Evolutionary conservation across 2,888 invertebrate genomes (phyloP).

Genomic region (Dasysyrphus tricinctus): DNA sequence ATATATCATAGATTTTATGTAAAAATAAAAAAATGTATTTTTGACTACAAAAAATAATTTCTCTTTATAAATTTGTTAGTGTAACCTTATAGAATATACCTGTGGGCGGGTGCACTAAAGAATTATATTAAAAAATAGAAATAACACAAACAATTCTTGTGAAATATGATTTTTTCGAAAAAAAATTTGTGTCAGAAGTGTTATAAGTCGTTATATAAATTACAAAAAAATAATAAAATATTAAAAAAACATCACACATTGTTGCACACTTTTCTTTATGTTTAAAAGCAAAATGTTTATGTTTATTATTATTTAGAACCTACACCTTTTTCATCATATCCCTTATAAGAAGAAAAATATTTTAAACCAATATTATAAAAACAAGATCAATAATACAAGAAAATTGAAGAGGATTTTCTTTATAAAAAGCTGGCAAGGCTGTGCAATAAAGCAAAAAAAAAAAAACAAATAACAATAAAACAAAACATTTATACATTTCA

Average conservation of each 20-base stretch:
- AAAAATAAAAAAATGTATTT: slow-evolving; percentile 68
- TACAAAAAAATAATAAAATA: slow-evolving; percentile 7
- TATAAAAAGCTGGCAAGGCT: slow-evolving; percentile 39
- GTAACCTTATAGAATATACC: not conserved
- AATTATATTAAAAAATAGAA: not conserved
- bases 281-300: not conserved
- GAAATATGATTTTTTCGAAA: not conserved
- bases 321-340: slow-evolving; percentile 24
- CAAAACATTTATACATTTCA: slow-evolving; percentile 26
- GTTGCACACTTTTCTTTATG: slow-evolving; percentile 37
- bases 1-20: slow-evolving; percentile 74
- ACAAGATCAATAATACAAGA: slow-evolving; percentile 19
- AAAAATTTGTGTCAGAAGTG: slow-evolving; percentile 6
- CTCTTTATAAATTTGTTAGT: slow-evolving; percentile 10
- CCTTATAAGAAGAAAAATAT: slow-evolving; percentile 19
- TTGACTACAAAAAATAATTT: slow-evolving; percentile 35
- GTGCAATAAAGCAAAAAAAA: slow-evolving; percentile 43
- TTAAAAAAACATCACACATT: slow-evolving; percentile 33
- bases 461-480: slow-evolving; percentile 7
- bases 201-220: slow-evolving; percentile 12
- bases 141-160: not conserved
- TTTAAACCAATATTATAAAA: slow-evolving; percentile 31
- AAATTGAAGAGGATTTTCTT: slow-evolving; percentile 23
- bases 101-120: slow-evolving; percentile 3
- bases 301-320: slow-evolving; percentile 23